These are phyloP conservation scores for Boloria selene DNA, from an alignment of 2,888 invertebrate genomes.

Conservation along the genomic window DNA sequence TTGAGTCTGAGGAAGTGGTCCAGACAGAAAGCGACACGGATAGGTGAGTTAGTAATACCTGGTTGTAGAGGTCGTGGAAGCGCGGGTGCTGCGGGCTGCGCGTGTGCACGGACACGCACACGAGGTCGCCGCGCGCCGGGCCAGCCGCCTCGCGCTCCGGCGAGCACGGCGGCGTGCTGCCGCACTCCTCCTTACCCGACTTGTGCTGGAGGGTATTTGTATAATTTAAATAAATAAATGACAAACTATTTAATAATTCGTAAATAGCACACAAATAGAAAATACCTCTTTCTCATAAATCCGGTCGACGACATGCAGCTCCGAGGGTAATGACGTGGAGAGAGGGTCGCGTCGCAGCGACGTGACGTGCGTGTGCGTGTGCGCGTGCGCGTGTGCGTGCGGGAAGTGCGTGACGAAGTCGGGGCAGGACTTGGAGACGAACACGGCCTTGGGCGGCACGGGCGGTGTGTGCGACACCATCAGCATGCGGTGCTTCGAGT, in stretches of 20 bases:
- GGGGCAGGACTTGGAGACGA: constrained; percentile 91
- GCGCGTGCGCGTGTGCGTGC: constrained; percentile 40
- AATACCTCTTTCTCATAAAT: constrained; percentile 48
- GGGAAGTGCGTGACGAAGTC: constrained; percentile 77
- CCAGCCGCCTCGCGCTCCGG: constrained; percentile 75
- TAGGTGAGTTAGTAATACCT: constrained; percentile 51
- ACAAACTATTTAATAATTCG: too few relatives aligned
- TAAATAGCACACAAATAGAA: too few relatives aligned
- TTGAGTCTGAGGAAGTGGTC: too few relatives aligned
- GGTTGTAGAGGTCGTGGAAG: constrained; percentile 84
- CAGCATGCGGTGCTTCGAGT: constrained; percentile 91
- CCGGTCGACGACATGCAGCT: constrained; percentile 49
- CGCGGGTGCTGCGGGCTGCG: constrained; percentile 85
- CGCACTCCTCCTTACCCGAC: constrained; percentile 45
- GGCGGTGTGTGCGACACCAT: constrained; percentile 86
- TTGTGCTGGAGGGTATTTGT: constrained; percentile 16
- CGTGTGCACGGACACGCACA: constrained; percentile 86
- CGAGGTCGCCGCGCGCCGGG: constrained; percentile 85
- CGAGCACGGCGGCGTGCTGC: constrained; percentile 86
- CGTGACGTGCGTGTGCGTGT: too few relatives aligned
- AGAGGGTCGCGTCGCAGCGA: constrained; percentile 48
- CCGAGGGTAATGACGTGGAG: constrained; percentile 62
- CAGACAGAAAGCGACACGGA: too few relatives aligned
- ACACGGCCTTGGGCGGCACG: constrained; percentile 74
- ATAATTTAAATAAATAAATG: not conserved